Evolutionary conservation across 2,888 invertebrate species (phyloP).

Genomic region (Acronicta aceris): DNA sequence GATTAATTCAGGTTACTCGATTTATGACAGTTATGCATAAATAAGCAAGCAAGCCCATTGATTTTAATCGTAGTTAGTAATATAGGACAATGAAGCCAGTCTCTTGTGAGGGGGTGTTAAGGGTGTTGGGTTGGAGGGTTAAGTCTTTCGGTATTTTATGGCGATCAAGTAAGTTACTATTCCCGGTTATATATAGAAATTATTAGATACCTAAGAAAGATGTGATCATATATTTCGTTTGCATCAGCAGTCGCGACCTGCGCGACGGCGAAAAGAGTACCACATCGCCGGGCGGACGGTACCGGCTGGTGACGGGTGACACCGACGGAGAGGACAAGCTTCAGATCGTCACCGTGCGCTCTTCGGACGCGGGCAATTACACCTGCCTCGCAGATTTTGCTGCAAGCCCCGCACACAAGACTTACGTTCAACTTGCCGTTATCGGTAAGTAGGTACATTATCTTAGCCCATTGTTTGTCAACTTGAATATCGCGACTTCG

Average conservation of each 20-base stretch:
- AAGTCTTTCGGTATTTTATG: no score
- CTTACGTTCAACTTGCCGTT: slow-evolving; percentile 73
- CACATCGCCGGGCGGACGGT: slow-evolving; percentile 65
- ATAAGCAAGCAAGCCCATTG: no score
- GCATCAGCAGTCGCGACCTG: slow-evolving; percentile 82
- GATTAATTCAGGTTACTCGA: no score
- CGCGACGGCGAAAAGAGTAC: slow-evolving; percentile 65
- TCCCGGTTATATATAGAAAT: no score
- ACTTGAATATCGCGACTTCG: no score
- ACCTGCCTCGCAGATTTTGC: slow-evolving; percentile 80
- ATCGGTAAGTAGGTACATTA: slow-evolving; percentile 79
- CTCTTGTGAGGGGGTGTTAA: no score
- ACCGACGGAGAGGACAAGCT: slow-evolving; percentile 68
- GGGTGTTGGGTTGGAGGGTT: no score
- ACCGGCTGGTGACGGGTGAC: slow-evolving; percentile 70
- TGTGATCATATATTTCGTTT: slow-evolving; percentile 50
- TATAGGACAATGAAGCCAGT: no score
- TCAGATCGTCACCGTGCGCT: slow-evolving; percentile 69
- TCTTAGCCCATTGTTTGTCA: no score
- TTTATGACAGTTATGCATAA: no score
- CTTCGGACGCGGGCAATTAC: slow-evolving; percentile 78
- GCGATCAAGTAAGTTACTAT: no score
- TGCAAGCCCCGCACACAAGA: slow-evolving; percentile 77
- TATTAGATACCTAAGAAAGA: neutral
- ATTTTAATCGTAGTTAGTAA: no score